Base-by-base conservation (phyloP, 2,113 vertebrate genomes). In the Poecilia latipinna region DNA sequence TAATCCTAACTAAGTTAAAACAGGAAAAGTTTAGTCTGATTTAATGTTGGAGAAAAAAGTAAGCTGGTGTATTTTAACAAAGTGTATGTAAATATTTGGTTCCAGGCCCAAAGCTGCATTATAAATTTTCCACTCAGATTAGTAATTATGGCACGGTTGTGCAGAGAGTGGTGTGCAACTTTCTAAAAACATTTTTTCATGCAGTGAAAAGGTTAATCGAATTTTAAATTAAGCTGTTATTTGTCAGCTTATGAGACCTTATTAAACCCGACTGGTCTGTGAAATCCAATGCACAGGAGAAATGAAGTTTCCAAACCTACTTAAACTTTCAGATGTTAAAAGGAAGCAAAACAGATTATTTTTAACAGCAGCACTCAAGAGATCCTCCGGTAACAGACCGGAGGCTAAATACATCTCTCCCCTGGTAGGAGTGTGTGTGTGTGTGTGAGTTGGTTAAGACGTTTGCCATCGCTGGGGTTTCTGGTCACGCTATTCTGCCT, bases 401-500 rank as follows among this genome's bases (percentile, higher is more conserved):
- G 44, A 65, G 74, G 75, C 71, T 78, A 83, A 85, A 88, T 69
- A 82, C 80, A 78, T 72, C 85, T 85, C 72, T 35, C 65, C 73
- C 65, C 44, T 66, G 73, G 70, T 79, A 61, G 11, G 37, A 68
- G 28, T 54, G 65, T 54, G 61, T 1, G 12, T 61, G 61, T 64
- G 24, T 44, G 78, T 72, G 75, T 75, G 60, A 51, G 67, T 70
- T 75, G 79, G 80, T 80, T 86, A 83, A 82, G 82, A 86, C 65
- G 31, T 73, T 77, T 74, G 77, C 71, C 71, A 22, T 93, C 86
- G 77, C 79, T 74, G 68, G 81, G 79, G 72, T 85, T 85, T 88
- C 84, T 79, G 74, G 87, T 92, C 91, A 90, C 81, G 88, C 86
- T 82, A 87, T 74, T 87, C 91, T 93, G 90, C 88, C 87, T 80